Evolutionary conservation across 1,140 invertebrate species (phyloP), one percentile per base, ranked within the genome.

Genomic region (Elymnias hypermnestra): DNA sequence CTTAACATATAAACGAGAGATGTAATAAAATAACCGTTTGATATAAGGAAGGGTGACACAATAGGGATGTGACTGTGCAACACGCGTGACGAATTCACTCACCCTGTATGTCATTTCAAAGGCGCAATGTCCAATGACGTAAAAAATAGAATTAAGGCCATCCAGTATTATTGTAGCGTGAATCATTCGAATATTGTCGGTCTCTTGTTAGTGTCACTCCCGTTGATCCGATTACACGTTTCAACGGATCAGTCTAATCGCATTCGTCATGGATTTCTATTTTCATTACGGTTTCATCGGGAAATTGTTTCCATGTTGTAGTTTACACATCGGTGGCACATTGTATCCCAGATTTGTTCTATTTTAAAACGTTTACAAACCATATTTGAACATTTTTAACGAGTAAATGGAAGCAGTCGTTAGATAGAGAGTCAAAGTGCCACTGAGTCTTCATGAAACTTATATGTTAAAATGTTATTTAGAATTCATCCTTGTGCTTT

Each of bases 101-200:
- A 69, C 58, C 64, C 63, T 70, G 61, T 72, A 62, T 58, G 26
- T 53, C 52, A 59, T 53, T 57, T 52, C 50, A 52, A 53, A 53
- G 51, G 52, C 52, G 51, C 55, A 54, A 42, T 62, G 38, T 49
- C 55, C 68, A 61, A 63, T 60, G 58, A 66, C 45, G 72, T 75
- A 81, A 75, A 77, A 79, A 77, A 76, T 69, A 54, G 58, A 70
- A 76, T 76, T 74, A 74, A 56, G 51, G 61, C 57, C 61, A 63
- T 69, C 54, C 53, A 61, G 45, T 57, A 21, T 55, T 53, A 68
- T 57, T 69, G 56, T 63, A 63, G 52, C 62, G 62, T 75, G 59
- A 61, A 69, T 63, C 65, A 73, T 66, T 61, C 49, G 57, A 67
- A 76, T 72, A 76, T 63, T 57, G 58, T 64, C 57, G 43, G 42